Conservation (phyloP, 2,113 vertebrate genomes). For the Cephalopholis sonnerati region DNA sequence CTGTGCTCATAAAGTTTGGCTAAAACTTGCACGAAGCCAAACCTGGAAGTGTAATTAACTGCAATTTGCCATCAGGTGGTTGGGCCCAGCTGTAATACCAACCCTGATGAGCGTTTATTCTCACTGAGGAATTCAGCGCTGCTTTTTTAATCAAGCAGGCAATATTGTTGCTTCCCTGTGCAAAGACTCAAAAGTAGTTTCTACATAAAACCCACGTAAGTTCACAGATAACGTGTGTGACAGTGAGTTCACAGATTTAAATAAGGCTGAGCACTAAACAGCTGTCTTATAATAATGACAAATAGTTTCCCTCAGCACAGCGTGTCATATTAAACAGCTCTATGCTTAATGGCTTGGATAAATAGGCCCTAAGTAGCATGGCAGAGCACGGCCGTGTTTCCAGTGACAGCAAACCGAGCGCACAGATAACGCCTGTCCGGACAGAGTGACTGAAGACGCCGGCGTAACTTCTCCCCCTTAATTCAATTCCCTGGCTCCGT, state of each 20-base stretch:
- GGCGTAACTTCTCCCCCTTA: slow-evolving; percentile 67
- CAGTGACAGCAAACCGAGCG: slow-evolving; percentile 69
- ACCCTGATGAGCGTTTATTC: slow-evolving; percentile 49
- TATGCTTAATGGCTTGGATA: slow-evolving; percentile 74
- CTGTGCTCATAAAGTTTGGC: slow-evolving; percentile 37
- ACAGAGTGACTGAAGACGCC: slow-evolving; percentile 75
- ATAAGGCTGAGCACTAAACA: slow-evolving; percentile 58
- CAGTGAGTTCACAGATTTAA: slow-evolving; percentile 44
- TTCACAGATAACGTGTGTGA: not conserved
- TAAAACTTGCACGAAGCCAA: slow-evolving; percentile 40
- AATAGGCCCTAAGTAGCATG: slow-evolving; percentile 70
- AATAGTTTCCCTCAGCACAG: slow-evolving; percentile 66
- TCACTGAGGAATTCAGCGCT: slow-evolving; percentile 47
- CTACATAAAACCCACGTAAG: slow-evolving; percentile 19
- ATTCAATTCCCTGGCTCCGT: slow-evolving; percentile 73
- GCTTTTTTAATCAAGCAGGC: slow-evolving; percentile 69
- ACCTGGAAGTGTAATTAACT: slow-evolving; percentile 61
- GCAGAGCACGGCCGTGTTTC: slow-evolving; percentile 61
- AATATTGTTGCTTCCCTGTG: slow-evolving; percentile 41
- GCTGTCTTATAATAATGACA: slow-evolving; percentile 78
- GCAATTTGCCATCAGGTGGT: slow-evolving; percentile 74
- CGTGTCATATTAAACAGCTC: slow-evolving; percentile 73
- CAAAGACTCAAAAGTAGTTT: slow-evolving; percentile 28
- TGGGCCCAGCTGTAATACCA: slow-evolving; percentile 50
- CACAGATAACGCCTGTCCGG: slow-evolving; percentile 75